Evolutionary conservation across 1,140 invertebrate genomes (phyloP), one percentile per base, ranked within the genome.

Genomic region (Wiebesia pumilae): DNA sequence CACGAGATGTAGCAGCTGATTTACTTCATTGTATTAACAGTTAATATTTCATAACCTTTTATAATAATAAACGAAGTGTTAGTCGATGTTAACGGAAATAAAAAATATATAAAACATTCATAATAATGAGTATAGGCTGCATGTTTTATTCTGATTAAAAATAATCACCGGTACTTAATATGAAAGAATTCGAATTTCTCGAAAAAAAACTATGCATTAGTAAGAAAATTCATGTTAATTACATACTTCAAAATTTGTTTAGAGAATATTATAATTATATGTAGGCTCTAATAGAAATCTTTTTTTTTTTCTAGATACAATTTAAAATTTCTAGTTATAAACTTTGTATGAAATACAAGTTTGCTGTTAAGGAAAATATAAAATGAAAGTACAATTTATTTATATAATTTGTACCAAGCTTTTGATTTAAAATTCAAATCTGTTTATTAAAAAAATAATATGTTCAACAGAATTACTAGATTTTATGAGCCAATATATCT

Each of bases 381-480:
- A 67, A 30, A 81, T 81, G 12, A 47, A 67, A 81, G 67, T 65
- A 65, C 3, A 82, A 69, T 69, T 51, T 40, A 30, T 62, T 35
- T 40, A 73, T 83, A 33, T 65, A 84, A 33, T 33, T 35, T 19
- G 7, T 30, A 65, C 10, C 16, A 27, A 75, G 3, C 40, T 19
- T 77, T 69, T 12, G 24, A 79, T 54, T 30, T 79, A 79, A 51
- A 33, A 73, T 54, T 85, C 27, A 81, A 73, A 86, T 86, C 35
- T 65, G 0, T 35, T 33, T 67, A 78, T 7, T 43, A 71, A 81
- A 43, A 30, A 51, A 51, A 2, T 27, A 78, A 77, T 21, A 85
- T 83, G 80, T 75, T 86, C 0, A 43, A 9, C n/a, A 86, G n/a
- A 75, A 3, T 82, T 6, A 65, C 71, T 27, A 81, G 7, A 47